A percentile compares a stretch with the other conserved stretches of the same genome.
These are phyloP conservation scores for Dryococelus australis DNA, from an alignment of 2,888 invertebrate genomes.

Conservation along the genomic window DNA sequence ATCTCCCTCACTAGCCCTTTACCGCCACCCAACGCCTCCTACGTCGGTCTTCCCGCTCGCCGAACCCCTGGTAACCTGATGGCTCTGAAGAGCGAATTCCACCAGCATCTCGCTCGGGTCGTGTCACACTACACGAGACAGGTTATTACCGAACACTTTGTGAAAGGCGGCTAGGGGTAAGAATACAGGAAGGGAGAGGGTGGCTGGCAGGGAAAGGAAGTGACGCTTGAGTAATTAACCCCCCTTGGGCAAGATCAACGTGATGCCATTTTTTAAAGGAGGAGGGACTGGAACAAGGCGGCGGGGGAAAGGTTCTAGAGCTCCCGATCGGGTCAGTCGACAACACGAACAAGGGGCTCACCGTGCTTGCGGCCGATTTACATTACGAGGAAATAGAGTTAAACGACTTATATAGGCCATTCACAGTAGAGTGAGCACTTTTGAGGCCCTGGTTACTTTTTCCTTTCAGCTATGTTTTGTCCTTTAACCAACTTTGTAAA, in stretches of 20 bases:
- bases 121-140: neutral
- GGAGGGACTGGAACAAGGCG: neutral
- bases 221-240: constrained; percentile 21
- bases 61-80: neutral
- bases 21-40: too few species aligned
- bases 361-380: too few species aligned
- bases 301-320: neutral
- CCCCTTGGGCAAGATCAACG: neutral
- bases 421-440: too few species aligned
- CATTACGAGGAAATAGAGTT: too few species aligned
- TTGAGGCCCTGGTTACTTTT: too few species aligned
- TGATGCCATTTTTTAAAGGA: neutral
- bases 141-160: constrained; percentile 2
- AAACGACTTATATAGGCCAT: too few species aligned
- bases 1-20: too few species aligned
- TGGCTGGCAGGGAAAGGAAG: neutral
- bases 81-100: neutral
- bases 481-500: too few species aligned
- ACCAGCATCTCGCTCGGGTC: neutral
- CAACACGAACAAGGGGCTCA: too few species aligned
- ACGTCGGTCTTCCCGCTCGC: neutral
- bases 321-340: neutral
- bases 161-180: neutral
- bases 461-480: too few species aligned
- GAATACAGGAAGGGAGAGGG: neutral